Percentiles rank a stretch among this genome's conserved stretches.
phyloP scores from a whole-genome alignment of 2,888 invertebrate species.

The Athrips mouffetella region DNA sequence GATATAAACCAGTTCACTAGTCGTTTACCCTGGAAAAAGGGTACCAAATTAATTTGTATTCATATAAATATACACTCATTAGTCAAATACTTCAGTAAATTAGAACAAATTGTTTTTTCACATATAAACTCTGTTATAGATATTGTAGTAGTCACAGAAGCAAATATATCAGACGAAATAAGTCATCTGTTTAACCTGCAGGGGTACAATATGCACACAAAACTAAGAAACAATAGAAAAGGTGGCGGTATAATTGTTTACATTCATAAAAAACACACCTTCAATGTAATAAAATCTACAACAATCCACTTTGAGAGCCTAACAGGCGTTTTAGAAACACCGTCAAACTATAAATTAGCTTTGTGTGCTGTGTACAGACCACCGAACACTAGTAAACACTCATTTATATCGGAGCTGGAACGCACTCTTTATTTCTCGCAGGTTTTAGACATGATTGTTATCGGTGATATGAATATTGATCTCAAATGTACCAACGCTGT shows the following conservation, averaged over 20 bases:
- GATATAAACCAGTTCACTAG: neutral
- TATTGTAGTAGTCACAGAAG: slow-evolving; percentile 16
- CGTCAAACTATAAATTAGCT: neutral
- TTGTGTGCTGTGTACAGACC: slow-evolving; percentile 22
- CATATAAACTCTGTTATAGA: slow-evolving; percentile 1
- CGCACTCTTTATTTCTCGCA: slow-evolving; percentile 5
- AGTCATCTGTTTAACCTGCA: slow-evolving; percentile 12
- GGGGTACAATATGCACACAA: slow-evolving; percentile 17
- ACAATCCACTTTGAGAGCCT: slow-evolving; percentile 15
- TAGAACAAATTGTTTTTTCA: neutral
- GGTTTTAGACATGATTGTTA: slow-evolving; percentile 8
- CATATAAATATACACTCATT: slow-evolving; percentile 10
- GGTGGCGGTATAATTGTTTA: slow-evolving; percentile 18
- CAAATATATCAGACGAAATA: slow-evolving; percentile 11
- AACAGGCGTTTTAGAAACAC: slow-evolving; percentile 5
- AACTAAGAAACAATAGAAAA: slow-evolving; percentile 16
- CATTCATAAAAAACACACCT: slow-evolving; percentile 14
- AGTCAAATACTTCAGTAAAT: slow-evolving; percentile 7
- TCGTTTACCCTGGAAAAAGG: neutral
- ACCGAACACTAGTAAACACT: slow-evolving; percentile 15
- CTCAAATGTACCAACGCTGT: neutral
- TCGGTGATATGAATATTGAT: slow-evolving; percentile 19
- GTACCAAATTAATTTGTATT: neutral
- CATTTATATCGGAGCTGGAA: slow-evolving; percentile 19
- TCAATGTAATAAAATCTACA: neutral